Evolutionary conservation across 2,797 vertebrate species (phyloP), one percentile per base, ranked within the genome.

Genomic region (Anas bahamensis): DNA sequence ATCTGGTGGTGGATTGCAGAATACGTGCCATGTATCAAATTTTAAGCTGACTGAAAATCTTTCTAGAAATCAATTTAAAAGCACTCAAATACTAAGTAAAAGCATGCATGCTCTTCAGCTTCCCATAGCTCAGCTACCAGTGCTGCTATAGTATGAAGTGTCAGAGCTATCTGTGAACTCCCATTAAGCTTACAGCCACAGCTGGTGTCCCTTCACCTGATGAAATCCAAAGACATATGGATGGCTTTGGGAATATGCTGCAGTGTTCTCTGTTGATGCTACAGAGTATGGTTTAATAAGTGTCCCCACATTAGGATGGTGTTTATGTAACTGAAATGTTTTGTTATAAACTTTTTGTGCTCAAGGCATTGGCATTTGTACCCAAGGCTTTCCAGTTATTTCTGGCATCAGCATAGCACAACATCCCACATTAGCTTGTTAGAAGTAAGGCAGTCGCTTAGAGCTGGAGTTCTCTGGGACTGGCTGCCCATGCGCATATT

Each of bases 401-500:
- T 65, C 9, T 19, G 56, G 55, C 68, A 61, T 15, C 60, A 46
- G n/a, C 6, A 7, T 37, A 87, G 71, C 64, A 76, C 64, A 66
- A n/a, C 22, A 16, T 18, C 12, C 39, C 29, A 17, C 0, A 0
- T 60, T 17, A 44, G 22, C 35, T 57, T 53, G 37, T 37, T 29
- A 56, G 61, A 17, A 35, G 39, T 7, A 39, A 11, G 26, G 52
- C 26, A 41, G 29, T 31, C 52, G 53, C n/a, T 44, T 14, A 29
- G 3, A 46, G 69, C 39, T 77, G 53, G 35, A 53, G 24, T 24
- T 60, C 63, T 68, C 70, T 17, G 11, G 41, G n/a, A 53, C 44
- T 44, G 48, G 70, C 55, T 71, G 44, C 33, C 68, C 16, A 1
- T 6, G 39, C 29, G 41, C 10, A 7, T 13, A 21, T 57, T 46